A percentile compares a stretch with the other conserved stretches of the same genome.
phyloP scores from a whole-genome alignment of 2,797 vertebrate genomes.

The Fistularia tabacaria region DNA sequence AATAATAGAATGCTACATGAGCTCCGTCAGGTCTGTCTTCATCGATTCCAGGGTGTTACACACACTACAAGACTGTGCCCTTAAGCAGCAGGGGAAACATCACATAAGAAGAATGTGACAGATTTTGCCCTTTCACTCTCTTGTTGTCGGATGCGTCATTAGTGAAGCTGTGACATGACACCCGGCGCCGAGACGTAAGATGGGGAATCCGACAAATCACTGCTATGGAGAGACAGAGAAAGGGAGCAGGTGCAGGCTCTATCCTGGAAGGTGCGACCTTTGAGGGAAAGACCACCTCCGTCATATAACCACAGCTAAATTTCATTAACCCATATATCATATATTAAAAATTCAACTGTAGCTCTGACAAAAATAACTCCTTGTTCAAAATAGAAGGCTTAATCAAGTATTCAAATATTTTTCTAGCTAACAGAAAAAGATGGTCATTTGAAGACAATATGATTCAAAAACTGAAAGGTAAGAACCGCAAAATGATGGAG shows the following conservation, averaged over 20 bases:
- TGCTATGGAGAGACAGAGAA: slow-evolving; percentile 34
- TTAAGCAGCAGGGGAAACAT: slow-evolving; percentile 40
- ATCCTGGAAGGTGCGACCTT: slow-evolving; percentile 56
- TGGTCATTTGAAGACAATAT: no score
- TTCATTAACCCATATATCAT: no score
- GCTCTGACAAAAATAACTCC: no score
- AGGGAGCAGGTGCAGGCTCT: slow-evolving; percentile 32
- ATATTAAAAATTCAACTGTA: no score
- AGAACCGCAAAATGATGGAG: no score
- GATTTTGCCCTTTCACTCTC: slow-evolving; percentile 37
- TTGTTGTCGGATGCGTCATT: slow-evolving; percentile 44
- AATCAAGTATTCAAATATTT: no score
- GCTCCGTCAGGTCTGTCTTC: slow-evolving; percentile 37
- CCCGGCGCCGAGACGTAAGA: slow-evolving; percentile 20
- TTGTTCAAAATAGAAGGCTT: no score
- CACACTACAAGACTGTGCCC: slow-evolving; percentile 11
- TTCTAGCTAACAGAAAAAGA: no score
- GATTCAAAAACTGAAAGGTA: no score
- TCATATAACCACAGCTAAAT: slow-evolving; percentile 7
- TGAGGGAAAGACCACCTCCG: slow-evolving; percentile 48
- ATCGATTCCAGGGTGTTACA: slow-evolving; percentile 41
- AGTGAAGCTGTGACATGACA: slow-evolving; percentile 51
- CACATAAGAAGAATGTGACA: slow-evolving; percentile 40
- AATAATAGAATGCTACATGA: slow-evolving; percentile 38
- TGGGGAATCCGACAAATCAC: slow-evolving; percentile 55